Evolutionary conservation across 2,888 invertebrate species (phyloP).

Genomic region (Fabriciana adippe): DNA sequence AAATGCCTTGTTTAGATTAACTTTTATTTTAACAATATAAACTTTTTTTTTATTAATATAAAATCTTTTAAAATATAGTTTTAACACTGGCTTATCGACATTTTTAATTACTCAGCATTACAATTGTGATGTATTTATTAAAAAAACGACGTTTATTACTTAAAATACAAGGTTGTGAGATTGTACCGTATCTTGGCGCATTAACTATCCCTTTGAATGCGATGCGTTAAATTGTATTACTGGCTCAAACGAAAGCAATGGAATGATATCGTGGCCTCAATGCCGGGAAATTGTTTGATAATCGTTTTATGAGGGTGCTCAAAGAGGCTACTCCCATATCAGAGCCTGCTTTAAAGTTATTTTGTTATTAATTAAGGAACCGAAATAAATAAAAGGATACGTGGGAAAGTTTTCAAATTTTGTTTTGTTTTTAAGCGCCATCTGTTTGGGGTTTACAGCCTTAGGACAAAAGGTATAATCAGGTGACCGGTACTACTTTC

Average conservation of each 20-base stretch:
- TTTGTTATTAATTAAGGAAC: slow-evolving; percentile 75
- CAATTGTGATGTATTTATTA: slow-evolving; percentile 12
- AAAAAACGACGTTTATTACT: neutral
- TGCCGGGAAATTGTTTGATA: slow-evolving; percentile 71
- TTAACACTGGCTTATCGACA: neutral
- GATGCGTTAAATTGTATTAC: slow-evolving; percentile 74
- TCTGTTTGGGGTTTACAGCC: slow-evolving; percentile 60
- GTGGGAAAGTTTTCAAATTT: slow-evolving; percentile 66
- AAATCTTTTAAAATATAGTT: too few species aligned
- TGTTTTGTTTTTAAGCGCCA: slow-evolving; percentile 58
- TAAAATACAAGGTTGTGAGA: slow-evolving; percentile 45
- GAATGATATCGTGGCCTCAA: slow-evolving; percentile 60
- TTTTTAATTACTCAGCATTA: slow-evolving; percentile 25
- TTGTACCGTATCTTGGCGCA: slow-evolving; percentile 49
- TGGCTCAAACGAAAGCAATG: slow-evolving; percentile 58
- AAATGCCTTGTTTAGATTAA: neutral
- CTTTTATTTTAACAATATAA: slow-evolving; percentile 12
- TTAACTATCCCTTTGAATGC: slow-evolving; percentile 53
- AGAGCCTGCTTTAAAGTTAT: slow-evolving; percentile 51
- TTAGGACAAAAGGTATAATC: slow-evolving; percentile 65
- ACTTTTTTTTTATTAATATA: too few species aligned
- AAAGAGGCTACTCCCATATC: slow-evolving; percentile 74
- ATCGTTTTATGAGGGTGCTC: slow-evolving; percentile 77
- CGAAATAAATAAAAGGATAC: slow-evolving; percentile 63
- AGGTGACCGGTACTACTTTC: slow-evolving; percentile 54